Percentiles rank a stretch among this genome's conserved stretches.
phyloP scores from a whole-genome alignment of 2,797 vertebrate species.

The Chloroceryle amazona region DNA sequence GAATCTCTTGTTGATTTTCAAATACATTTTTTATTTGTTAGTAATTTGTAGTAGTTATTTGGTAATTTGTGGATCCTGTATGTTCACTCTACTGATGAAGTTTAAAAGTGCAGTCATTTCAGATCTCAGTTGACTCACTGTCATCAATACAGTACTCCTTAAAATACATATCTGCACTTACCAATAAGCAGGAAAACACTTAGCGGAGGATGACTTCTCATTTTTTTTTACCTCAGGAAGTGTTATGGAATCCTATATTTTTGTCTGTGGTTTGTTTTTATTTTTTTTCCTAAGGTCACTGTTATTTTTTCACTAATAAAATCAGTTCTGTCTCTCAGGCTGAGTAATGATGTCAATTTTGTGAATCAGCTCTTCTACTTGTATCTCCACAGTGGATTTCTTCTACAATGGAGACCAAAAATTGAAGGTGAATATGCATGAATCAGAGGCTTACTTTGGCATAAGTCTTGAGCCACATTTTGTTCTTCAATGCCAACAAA shows the following conservation, averaged over 20 bases:
- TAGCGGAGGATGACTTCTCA: neutral
- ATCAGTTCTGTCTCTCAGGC: neutral
- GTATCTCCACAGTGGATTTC: neutral
- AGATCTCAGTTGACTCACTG: neutral
- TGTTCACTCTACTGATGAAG: neutral
- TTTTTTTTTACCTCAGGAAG: neutral
- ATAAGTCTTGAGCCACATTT: neutral
- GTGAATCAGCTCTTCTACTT: neutral
- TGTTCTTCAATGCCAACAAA: neutral
- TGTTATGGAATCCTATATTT: neutral
- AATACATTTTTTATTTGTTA: neutral
- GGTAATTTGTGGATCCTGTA: neutral
- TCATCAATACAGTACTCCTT: neutral
- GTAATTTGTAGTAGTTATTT: no score
- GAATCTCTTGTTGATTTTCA: neutral
- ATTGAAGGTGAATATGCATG: neutral
- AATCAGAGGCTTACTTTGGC: neutral
- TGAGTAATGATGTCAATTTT: neutral
- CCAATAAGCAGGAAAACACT: neutral
- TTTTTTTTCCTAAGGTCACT: neutral
- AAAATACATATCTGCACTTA: neutral
- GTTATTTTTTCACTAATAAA: neutral
- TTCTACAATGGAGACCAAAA: neutral
- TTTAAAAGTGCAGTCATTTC: neutral
- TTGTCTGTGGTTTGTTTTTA: neutral